A percentile compares a stretch with the other conserved stretches of the same genome.
Evolutionary conservation across 2,113 vertebrate genomes (phyloP).

Genomic region (Dipodomys spectabilis): DNA sequence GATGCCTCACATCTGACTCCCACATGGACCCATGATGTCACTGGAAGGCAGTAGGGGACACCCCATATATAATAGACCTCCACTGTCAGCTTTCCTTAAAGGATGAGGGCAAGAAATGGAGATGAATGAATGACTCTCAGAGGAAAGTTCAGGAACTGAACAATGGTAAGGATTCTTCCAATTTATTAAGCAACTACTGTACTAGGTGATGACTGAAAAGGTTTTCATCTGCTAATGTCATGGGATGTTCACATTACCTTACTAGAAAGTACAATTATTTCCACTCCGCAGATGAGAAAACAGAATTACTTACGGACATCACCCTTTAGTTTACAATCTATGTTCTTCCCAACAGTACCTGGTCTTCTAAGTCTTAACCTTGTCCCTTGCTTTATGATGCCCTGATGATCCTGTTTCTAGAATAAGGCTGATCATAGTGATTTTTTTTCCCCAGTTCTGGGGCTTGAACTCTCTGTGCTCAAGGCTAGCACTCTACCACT

Average conservation of each 20-base stretch:
- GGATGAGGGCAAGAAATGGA: background rate
- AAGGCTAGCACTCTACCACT: too few relatives aligned
- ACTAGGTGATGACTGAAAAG: background rate
- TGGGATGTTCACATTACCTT: background rate
- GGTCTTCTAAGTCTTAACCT: conserved; percentile 44
- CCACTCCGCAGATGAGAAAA: conserved; percentile 13
- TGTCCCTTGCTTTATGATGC: conserved; percentile 1
- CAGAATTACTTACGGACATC: background rate
- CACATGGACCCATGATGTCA: background rate
- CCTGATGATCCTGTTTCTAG: conserved; percentile 34
- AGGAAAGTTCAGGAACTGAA: background rate
- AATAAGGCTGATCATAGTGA: background rate
- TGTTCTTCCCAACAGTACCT: background rate
- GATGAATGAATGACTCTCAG: background rate
- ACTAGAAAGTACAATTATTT: background rate
- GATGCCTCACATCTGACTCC: background rate
- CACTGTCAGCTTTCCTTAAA: background rate
- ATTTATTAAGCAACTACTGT: conserved; percentile 34
- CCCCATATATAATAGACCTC: background rate
- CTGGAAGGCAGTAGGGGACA: background rate
- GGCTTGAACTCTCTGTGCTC: too few relatives aligned
- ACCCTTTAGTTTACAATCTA: background rate
- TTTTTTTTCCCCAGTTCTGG: too few relatives aligned
- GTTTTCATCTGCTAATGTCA: background rate
- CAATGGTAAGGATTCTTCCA: background rate